phyloP scores from a whole-genome alignment of 2,888 invertebrate genomes.

The Apocheima hispidaria region DNA sequence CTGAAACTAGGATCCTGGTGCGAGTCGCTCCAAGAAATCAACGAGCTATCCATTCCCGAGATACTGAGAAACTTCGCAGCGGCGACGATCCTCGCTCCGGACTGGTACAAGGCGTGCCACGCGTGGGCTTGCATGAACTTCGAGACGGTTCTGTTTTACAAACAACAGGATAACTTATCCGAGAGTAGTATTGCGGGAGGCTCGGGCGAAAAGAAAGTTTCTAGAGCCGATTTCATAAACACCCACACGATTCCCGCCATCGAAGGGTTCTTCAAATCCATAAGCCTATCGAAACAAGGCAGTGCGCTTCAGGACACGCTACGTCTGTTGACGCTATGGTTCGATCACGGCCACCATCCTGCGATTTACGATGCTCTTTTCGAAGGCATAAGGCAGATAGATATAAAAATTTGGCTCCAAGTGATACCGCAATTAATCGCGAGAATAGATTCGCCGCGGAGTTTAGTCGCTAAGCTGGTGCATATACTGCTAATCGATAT shows the following conservation, averaged over 20 bases:
- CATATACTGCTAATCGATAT: constrained; percentile 98
- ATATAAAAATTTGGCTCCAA: constrained; percentile 99
- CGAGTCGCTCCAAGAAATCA: constrained; percentile 94
- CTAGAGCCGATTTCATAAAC: constrained; percentile 75
- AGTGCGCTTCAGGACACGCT: constrained; percentile 98
- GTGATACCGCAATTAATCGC: constrained; percentile 99
- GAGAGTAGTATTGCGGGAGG: constrained; percentile 78
- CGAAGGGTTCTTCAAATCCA: constrained; percentile 97
- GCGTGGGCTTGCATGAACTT: constrained; percentile 99
- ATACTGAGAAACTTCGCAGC: constrained; percentile 91
- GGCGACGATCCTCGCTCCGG: constrained; percentile 93
- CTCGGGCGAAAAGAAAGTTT: constrained; percentile 77
- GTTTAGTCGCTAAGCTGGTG: constrained; percentile 95
- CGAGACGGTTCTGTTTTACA: constrained; percentile 92
- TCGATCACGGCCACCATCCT: constrained; percentile 97
- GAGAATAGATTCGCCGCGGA: constrained; percentile 97
- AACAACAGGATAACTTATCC: constrained; percentile 80
- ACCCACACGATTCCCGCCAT: constrained; percentile 95
- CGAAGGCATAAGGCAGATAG: constrained; percentile 96
- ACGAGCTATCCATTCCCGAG: constrained; percentile 91
- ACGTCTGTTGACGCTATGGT: constrained; percentile 97
- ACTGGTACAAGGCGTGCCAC: constrained; percentile 99
- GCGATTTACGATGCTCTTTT: constrained; percentile 97
- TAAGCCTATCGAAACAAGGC: constrained; percentile 93
- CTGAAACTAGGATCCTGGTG: constrained; percentile 98